Evolutionary conservation across 2,888 invertebrate genomes (phyloP).

Genomic region (Zygothrica quintamaculata): DNA sequence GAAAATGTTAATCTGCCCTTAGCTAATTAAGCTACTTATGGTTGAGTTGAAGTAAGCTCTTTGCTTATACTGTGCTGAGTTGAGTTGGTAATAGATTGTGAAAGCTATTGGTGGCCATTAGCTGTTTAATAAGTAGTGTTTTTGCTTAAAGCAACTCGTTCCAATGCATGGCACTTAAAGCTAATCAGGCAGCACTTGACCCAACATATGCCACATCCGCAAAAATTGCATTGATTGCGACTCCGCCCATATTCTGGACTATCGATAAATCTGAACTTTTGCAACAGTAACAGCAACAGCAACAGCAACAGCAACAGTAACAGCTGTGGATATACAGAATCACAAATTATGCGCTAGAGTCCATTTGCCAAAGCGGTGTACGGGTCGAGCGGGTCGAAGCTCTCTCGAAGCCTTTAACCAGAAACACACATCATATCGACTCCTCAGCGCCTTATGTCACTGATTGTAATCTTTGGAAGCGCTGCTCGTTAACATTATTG

Average conservation of each 20-base stretch:
- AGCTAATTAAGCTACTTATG: no score
- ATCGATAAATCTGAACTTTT: constrained; percentile 55
- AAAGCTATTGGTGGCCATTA: constrained; percentile 16
- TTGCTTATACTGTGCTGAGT: constrained; percentile 23
- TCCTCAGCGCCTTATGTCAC: constrained; percentile 73
- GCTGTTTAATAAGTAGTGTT: constrained; percentile 24
- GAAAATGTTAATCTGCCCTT: no score
- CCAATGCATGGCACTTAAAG: constrained; percentile 38
- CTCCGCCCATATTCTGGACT: constrained; percentile 37
- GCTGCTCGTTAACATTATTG: constrained; percentile 78
- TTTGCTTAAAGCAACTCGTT: constrained; percentile 22
- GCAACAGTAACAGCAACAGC: constrained; percentile 21
- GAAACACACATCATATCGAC: constrained; percentile 37
- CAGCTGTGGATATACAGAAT: constrained; percentile 31
- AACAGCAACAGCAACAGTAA: constrained; percentile 4
- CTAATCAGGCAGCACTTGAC: constrained; percentile 50
- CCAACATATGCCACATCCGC: constrained; percentile 58
- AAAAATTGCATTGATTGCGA: constrained; percentile 55
- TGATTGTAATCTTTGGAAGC: constrained; percentile 70
- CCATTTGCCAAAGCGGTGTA: constrained; percentile 44
- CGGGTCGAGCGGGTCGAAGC: constrained; percentile 16
- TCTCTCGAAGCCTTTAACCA: constrained; percentile 1
- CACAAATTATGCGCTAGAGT: constrained; percentile 51
- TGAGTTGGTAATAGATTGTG: constrained; percentile 20
- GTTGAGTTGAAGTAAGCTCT: constrained; percentile 8